Percentiles rank a stretch among this genome's conserved stretches.
Conservation (phyloP, 1,140 invertebrate genomes). For the Tetraneura akinire region DNA sequence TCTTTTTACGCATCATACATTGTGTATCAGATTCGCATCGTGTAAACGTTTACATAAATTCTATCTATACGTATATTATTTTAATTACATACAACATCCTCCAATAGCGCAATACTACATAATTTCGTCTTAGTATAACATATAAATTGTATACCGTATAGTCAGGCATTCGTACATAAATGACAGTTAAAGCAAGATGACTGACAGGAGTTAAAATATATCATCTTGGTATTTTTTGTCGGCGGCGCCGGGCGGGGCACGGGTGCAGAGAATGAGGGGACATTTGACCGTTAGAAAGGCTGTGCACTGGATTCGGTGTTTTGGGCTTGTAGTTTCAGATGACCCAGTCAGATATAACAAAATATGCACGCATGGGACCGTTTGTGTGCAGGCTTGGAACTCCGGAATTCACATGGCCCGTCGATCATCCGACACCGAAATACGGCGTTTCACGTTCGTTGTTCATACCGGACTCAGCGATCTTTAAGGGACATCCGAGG, state of each 20-base stretch:
- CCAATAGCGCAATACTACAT: too few species aligned
- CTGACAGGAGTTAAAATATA: too few species aligned
- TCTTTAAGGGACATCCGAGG: slow-evolving; percentile 90
- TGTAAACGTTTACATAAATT: too few species aligned
- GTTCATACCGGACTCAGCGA: slow-evolving; percentile 94
- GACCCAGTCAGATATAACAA: slow-evolving; percentile 47
- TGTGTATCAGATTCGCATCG: too few species aligned
- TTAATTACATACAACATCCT: too few species aligned
- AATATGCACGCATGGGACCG: slow-evolving; percentile 50
- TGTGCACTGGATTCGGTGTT: slow-evolving; percentile 47
- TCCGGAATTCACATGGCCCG: slow-evolving; percentile 85
- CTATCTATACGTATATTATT: too few species aligned
- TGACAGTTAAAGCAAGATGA: too few species aligned
- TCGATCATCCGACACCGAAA: slow-evolving; percentile 69
- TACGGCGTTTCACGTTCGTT: slow-evolving; percentile 79
- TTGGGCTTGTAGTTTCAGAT: slow-evolving; percentile 50
- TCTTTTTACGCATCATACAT: too few species aligned
- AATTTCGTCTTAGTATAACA: too few species aligned
- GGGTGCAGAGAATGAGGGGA: background rate
- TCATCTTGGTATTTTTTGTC: too few species aligned
- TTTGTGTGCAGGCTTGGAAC: slow-evolving; percentile 75
- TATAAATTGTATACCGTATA: too few species aligned
- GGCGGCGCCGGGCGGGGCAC: background rate
- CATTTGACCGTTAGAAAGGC: slow-evolving; percentile 37
- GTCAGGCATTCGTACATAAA: too few species aligned